Base-by-base conservation (phyloP, 2,113 vertebrate genomes). In the Gobiocypris rarus region DNA sequence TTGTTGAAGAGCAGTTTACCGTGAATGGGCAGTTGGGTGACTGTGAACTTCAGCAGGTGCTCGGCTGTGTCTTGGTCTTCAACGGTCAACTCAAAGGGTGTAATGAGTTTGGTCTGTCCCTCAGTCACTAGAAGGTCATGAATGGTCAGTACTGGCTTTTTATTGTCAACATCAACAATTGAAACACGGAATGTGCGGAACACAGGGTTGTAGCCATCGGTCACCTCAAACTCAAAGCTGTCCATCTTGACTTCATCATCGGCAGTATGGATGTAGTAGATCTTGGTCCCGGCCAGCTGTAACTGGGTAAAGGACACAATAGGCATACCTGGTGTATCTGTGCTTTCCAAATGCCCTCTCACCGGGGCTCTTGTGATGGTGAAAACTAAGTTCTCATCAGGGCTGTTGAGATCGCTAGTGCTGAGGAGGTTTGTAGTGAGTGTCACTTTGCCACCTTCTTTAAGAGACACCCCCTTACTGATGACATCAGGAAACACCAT, bases 141-240 rank as follows among this genome's bases (percentile, higher is more conserved):
- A 28, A 98, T 88, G 9, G 96, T 97, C 50, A 99, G 88, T 0
- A 99, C 95, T 0, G 97, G 97, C 81, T 98, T 98, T 90, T 98
- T 99, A 86, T 98, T 99, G 92, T 98, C 97, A 22, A 98, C 96
- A 2, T 98, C 97, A 14, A 94, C 95, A 22, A 98, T 97, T 11
- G 96, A 96, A 89, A 99, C 95, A 31, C 97, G 93, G 89, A 99
- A 99, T 1, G 97, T 98, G 80, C 97, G 95, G 89, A 97, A 98
- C 76, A 99, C 95, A 0, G 97, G 97, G 83, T 99, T 98, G 89
- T 89, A 97, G 13, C 97, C 97, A 19, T 99, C 97, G 0, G 97
- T 98, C 73, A 98, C 97, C 87, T 98, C 95, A 88, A 99, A 99
- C 88, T 98, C 97, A 92, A 99, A 98, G 84, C 97, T 98, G 92